Evolutionary conservation across 1,140 invertebrate genomes (phyloP).

Genomic region (Paraescarpia echinospica): DNA sequence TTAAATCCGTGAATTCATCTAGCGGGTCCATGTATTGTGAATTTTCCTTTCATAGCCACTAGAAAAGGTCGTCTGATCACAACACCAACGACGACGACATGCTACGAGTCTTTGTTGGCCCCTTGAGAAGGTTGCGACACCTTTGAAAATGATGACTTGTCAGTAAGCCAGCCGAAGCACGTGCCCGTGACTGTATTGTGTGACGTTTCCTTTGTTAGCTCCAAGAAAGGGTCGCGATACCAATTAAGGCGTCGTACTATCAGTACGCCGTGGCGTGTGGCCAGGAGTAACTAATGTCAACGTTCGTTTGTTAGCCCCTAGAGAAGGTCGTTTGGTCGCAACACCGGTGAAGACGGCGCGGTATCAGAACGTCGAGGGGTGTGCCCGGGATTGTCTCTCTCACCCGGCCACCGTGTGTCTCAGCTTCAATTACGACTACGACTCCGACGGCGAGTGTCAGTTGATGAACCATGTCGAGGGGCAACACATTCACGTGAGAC

Average conservation of each 20-base stretch:
- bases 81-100: too few relatives aligned
- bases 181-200: too few relatives aligned
- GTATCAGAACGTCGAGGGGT: neutral
- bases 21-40: too few relatives aligned
- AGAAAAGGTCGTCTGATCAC: too few relatives aligned
- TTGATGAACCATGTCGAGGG: neutral
- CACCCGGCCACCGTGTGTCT: neutral
- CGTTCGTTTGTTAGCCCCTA: conserved; percentile 18
- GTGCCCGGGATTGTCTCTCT: neutral
- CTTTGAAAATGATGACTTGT: too few relatives aligned
- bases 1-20: too few relatives aligned
- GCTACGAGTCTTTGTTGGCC: too few relatives aligned
- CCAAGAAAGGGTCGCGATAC: too few relatives aligned
- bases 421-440: conserved; percentile 16
- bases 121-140: too few relatives aligned
- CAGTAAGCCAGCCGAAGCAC: too few relatives aligned
- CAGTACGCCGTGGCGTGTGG: neutral
- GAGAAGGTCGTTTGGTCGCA: neutral
- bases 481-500: neutral
- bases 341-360: neutral
- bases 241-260: neutral
- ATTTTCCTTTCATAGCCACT: too few relatives aligned
- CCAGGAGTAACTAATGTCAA: conserved; percentile 31
- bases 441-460: neutral
- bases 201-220: too few relatives aligned